Base-by-base conservation (phyloP, 2,113 vertebrate genomes). In the Syngnathus typhle region DNA sequence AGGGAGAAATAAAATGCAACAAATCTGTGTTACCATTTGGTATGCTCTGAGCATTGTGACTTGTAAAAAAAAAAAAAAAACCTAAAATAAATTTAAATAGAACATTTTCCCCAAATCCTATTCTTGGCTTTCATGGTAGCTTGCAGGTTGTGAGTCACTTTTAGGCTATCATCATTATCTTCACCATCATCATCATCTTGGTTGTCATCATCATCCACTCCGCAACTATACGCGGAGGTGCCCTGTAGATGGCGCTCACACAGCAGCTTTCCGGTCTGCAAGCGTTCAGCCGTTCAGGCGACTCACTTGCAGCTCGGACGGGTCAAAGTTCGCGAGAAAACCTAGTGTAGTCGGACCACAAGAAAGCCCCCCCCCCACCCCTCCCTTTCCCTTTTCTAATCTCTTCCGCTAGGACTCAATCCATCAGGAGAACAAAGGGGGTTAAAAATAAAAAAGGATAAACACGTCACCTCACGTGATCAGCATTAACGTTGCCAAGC, bases 181-280 rank as follows among this genome's bases (percentile, higher is more conserved):
- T 63, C 75, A 61, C 60, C 72, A 59, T 36, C 77, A 64, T 46
- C 73, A 69, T 65, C 63, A 54, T 32, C 27, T 32, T 32, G 6
- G 51, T 11, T 73, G 52, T 60, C 70, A 54, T 39, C 77, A 67
- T 47, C 73, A 72, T 65, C 60, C 39, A 51, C 44, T 36, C 32
- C 19, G 15, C 43, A 78, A 71, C 77, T 82, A 80, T 88, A 67
- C 47, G 70, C 76, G 37, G 70, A 59, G 61, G 39, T 64, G 75
- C 72, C 84, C 92, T 94, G 93, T 93, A 96, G 95, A 93, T 95
- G 95, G 95, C 93, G 93, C 94, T 93, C 84, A 84, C 61, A 86
- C 87, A 88, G 80, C 75, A 76, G 84, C 55, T 82, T 84, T 68
- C 44, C 39, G 73, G 54, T 19, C 69, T 52, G 51, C 52, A 15